Conservation (phyloP, 2,797 vertebrate genomes). For the Thamnophis elegans region DNA sequence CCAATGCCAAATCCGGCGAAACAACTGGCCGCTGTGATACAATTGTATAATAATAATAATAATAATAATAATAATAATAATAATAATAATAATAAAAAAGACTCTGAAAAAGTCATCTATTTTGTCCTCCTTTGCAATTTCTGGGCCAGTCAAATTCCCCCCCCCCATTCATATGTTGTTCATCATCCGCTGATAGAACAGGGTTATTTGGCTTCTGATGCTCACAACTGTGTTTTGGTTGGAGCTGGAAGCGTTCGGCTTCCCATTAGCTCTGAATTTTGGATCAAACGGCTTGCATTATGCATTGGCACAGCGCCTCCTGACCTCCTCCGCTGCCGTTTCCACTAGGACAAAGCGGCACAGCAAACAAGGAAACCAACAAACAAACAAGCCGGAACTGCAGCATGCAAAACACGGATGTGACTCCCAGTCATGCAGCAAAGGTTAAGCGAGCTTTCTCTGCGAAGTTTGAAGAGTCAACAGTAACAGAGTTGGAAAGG, state of each 20-base stretch:
- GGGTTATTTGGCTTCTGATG: slow-evolving; percentile 14
- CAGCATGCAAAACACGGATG: neutral
- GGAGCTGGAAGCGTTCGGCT: neutral
- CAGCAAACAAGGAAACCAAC: neutral
- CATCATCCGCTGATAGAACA: slow-evolving; percentile 20
- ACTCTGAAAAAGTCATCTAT: neutral
- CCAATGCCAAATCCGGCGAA: too few species aligned
- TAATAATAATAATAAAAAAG: too few species aligned
- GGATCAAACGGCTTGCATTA: neutral
- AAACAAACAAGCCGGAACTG: neutral
- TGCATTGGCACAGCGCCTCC: neutral
- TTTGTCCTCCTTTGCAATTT: neutral
- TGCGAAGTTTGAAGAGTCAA: too few species aligned
- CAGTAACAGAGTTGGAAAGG: too few species aligned
- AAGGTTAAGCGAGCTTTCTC: neutral
- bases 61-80: too few species aligned
- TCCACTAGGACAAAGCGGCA: neutral
- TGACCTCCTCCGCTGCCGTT: neutral
- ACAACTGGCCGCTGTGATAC: too few species aligned
- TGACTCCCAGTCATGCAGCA: neutral
- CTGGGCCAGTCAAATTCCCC: neutral
- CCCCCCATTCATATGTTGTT: neutral
- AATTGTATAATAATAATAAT: too few species aligned
- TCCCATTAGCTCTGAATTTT: neutral
- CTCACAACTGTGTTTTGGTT: neutral